Base-by-base conservation (phyloP, 2,113 vertebrate species). In the Formicarius rufipectus region DNA sequence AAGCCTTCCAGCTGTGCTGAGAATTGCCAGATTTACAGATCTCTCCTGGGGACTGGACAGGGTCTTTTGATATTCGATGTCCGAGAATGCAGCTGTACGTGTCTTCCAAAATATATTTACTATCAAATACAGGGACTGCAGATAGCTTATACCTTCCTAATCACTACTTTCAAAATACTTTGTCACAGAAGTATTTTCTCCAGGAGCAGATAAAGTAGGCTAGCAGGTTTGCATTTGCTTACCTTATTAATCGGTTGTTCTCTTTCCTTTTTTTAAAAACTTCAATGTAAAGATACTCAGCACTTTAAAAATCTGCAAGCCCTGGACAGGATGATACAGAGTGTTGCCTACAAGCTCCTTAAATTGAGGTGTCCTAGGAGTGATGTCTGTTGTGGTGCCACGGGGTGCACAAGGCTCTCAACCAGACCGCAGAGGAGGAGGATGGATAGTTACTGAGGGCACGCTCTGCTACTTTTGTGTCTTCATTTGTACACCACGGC, bases 1-100 rank as follows among this genome's bases (percentile, higher is more conserved):
- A 19, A 84, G 67, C 33, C 33, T 94, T 77, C 45, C 84, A 91
- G 76, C 87, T 94, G 59, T 90, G 66, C 58, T 94, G 83, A 59
- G 89, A 67, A 69, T 89, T 80, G 23, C 37, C 92, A 44, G 63
- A 73, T 91, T 95, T 91, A 73, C 50, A 50, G 13, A 74, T 35
- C 81, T 85, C 88, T 75, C 75, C 45, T 90, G 88, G 56, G 25
- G 18, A 27, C 56, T 35, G 67, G 63, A 74, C 74, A 37, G 64
- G 56, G 37, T 80, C 79, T 80, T 84, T 58, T 80, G 66, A 21
- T 80, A 67, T 66, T 69, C 76, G 58, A 66, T 95, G 50, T 90
- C 72, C 0, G 1, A 55, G 18, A 44, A 39, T 42, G 18, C 87
- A 60, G 49, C 53, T 76, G 18, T 82, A 63, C 25, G 14, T 81